phyloP scores from a whole-genome alignment of 2,113 vertebrate species.

The Suncus etruscus region DNA sequence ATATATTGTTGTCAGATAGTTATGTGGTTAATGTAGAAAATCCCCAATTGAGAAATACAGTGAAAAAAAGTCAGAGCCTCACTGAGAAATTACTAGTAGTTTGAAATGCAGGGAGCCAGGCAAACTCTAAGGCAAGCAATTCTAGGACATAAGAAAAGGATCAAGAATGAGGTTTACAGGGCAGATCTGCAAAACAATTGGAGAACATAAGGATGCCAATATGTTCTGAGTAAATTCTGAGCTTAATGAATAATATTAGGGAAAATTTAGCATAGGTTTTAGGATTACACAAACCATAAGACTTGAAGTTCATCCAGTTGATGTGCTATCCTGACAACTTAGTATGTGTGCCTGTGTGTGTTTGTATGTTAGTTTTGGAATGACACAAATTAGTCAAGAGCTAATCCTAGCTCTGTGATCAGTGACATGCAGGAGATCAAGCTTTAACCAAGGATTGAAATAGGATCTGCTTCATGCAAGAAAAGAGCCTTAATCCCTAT shows the following conservation, averaged over 20 bases:
- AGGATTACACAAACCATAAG: background rate
- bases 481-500: too few species aligned
- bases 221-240: background rate
- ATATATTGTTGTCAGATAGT: background rate
- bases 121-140: background rate
- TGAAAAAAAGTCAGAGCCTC: background rate
- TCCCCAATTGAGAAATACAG: background rate
- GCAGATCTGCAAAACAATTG: rapidly evolving
- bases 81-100: background rate
- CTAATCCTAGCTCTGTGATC: too few species aligned
- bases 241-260: background rate
- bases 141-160: background rate
- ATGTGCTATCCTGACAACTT: background rate
- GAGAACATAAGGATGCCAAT: background rate
- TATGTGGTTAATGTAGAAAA: background rate
- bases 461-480: too few species aligned
- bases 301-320: background rate
- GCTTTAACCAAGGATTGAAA: too few species aligned
- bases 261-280: background rate
- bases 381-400: too few species aligned
- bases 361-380: too few species aligned
- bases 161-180: background rate
- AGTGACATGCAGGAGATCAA: too few species aligned
- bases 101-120: rapidly evolving
- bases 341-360: too few species aligned